phyloP scores from a whole-genome alignment of 2,113 vertebrate species.

The Stigmatopora argus region DNA sequence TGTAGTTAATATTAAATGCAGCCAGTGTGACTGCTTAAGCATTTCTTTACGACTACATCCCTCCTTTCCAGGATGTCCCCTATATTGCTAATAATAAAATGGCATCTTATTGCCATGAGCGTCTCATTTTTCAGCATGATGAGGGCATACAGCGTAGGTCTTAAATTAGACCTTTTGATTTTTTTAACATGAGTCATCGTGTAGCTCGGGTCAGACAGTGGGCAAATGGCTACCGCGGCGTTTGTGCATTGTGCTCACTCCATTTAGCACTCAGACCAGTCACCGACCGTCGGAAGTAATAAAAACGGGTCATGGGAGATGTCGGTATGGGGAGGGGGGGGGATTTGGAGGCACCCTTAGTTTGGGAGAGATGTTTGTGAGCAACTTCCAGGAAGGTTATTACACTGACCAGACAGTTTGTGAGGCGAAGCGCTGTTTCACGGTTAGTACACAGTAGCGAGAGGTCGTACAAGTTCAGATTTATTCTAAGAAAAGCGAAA shows the following conservation, averaged over 20 bases:
- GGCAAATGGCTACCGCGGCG: constrained; percentile 19
- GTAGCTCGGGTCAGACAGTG: constrained; percentile 35
- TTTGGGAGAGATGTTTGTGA: constrained; percentile 45
- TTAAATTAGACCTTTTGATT: constrained; percentile 13
- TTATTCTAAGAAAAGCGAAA: background rate
- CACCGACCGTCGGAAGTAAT: constrained; percentile 40
- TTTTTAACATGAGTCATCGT: constrained; percentile 15
- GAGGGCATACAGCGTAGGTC: constrained; percentile 12
- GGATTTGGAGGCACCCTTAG: constrained; percentile 32
- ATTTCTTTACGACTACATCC: constrained; percentile 31
- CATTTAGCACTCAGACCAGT: constrained; percentile 33
- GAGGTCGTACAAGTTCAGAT: background rate
- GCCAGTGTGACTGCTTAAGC: constrained; percentile 23
- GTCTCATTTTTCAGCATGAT: constrained; percentile 18
- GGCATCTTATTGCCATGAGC: constrained; percentile 1
- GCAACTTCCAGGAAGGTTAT: constrained; percentile 43
- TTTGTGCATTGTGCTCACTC: constrained; percentile 44
- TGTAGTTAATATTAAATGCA: constrained; percentile 11
- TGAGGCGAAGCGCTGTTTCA: constrained; percentile 22
- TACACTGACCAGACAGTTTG: constrained; percentile 30
- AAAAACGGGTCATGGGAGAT: constrained; percentile 60
- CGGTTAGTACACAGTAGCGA: background rate
- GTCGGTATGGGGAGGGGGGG: constrained; percentile 27
- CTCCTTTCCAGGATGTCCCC: constrained; percentile 11
- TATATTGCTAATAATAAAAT: constrained; percentile 26